A percentile compares a stretch with the other conserved stretches of the same genome.
These are phyloP conservation scores for Odontamblyopus rebecca DNA, from an alignment of 2,797 vertebrate species.

Conservation along the genomic window DNA sequence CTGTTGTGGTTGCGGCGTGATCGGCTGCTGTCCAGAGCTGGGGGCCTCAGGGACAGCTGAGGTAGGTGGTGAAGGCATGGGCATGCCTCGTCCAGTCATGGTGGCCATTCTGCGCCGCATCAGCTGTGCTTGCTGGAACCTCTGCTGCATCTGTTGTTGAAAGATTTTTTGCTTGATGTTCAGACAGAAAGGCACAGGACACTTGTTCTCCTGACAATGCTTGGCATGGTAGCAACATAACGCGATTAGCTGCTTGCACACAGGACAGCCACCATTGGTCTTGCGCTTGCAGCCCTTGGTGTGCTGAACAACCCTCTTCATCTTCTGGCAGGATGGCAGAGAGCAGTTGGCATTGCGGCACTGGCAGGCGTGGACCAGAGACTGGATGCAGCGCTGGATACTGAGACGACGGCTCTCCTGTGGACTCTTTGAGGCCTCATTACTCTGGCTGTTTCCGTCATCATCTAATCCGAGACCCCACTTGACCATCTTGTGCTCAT, in stretches of 20 bases:
- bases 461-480: conserved; percentile 97
- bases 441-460: conserved; percentile 87
- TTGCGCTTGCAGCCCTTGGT: conserved; percentile 99
- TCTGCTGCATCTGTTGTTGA: conserved; percentile 98
- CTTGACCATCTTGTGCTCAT: conserved; percentile 98
- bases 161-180: conserved; percentile 99
- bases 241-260: conserved; percentile 99
- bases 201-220: conserved; percentile 99
- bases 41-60: conserved; percentile 92
- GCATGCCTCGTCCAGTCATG: conserved; percentile 95
- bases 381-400: conserved; percentile 99
- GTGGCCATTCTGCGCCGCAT: conserved; percentile 98
- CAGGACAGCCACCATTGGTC: conserved; percentile 97
- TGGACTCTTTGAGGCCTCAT: conserved; percentile 96
- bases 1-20: conserved; percentile 91
- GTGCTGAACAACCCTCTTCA: conserved; percentile 98
- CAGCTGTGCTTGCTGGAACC: conserved; percentile 97
- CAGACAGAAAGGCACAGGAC: conserved; percentile 98
- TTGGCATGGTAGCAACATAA: conserved; percentile 99
- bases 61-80: conserved; percentile 95
- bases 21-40: conserved; percentile 87
- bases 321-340: conserved; percentile 97
- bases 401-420: conserved; percentile 97
- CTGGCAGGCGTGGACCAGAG: conserved; percentile 96
- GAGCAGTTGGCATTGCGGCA: conserved; percentile 99